These are phyloP conservation scores for Acanthosoma haemorrhoidale DNA, from an alignment of 2,888 invertebrate genomes.

Conservation along the genomic window DNA sequence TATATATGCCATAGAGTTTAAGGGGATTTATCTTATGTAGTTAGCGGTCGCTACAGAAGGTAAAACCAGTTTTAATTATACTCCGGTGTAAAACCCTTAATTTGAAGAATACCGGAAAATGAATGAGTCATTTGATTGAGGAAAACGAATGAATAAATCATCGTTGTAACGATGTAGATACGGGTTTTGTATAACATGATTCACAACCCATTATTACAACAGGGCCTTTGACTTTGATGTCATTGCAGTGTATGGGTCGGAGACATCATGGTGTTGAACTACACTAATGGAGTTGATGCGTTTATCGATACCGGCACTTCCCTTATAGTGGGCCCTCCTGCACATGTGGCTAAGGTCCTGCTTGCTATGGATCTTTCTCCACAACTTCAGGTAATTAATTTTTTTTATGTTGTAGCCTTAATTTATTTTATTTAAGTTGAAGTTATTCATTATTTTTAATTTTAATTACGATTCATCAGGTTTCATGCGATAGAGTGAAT, in stretches of 20 bases:
- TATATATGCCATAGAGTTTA: no score
- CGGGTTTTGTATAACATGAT: no score
- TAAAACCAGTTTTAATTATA: no score
- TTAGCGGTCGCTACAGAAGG: no score
- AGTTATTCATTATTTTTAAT: neutral
- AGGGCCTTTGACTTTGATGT: no score
- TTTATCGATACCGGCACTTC: neutral
- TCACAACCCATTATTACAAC: no score
- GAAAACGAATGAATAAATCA: no score
- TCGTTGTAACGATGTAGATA: no score
- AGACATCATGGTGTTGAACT: neutral
- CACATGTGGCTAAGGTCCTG: neutral
- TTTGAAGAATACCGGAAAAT: no score
- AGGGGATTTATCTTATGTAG: no score
- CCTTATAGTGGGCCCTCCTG: neutral
- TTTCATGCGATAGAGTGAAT: constrained; percentile 13
- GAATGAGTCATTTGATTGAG: no score
- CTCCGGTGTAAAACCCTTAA: no score
- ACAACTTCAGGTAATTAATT: neutral
- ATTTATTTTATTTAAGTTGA: neutral
- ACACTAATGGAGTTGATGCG: neutral
- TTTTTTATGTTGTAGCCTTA: neutral
- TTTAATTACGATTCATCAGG: neutral
- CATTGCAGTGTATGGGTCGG: neutral
- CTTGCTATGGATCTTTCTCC: neutral